Evolutionary conservation across 2,113 vertebrate genomes (phyloP).

Genomic region (Ictalurus punctatus): DNA sequence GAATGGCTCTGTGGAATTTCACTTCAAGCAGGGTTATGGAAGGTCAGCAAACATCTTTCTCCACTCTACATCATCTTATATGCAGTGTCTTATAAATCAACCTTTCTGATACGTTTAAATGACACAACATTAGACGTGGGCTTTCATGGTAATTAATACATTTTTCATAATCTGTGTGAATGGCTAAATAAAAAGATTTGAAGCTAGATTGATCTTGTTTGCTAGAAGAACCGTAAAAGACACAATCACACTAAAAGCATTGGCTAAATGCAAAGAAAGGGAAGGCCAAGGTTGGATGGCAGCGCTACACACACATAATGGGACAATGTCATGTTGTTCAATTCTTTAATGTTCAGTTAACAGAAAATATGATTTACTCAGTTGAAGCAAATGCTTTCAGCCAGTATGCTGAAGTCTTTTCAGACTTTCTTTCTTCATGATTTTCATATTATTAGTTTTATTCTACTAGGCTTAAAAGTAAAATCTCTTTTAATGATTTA

Average conservation of each 20-base stretch:
- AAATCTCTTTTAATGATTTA: background rate
- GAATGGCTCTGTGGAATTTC: constrained; percentile 40
- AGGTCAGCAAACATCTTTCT: constrained; percentile 52
- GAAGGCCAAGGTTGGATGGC: constrained; percentile 52
- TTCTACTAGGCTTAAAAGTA: background rate
- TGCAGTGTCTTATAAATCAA: constrained; percentile 63
- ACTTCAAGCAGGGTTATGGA: constrained; percentile 52
- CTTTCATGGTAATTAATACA: constrained; percentile 76
- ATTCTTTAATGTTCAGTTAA: constrained; percentile 3
- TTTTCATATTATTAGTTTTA: background rate
- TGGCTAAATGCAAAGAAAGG: constrained; percentile 52
- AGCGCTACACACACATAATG: constrained; percentile 18
- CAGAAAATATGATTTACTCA: constrained; percentile 21
- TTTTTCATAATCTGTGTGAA: constrained; percentile 67
- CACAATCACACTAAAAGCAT: constrained; percentile 75
- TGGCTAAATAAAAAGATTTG: constrained; percentile 67
- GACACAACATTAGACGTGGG: constrained; percentile 57
- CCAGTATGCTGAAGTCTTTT: background rate
- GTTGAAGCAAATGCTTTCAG: background rate
- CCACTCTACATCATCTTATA: constrained; percentile 25
- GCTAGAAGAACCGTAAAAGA: constrained; percentile 64
- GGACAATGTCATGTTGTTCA: constrained; percentile 18
- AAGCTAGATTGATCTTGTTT: constrained; percentile 65
- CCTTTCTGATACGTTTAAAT: constrained; percentile 63
- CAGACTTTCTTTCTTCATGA: background rate